Evolutionary conservation across 2,113 vertebrate species (phyloP).

Genomic region (Pseudorhombus dupliciocellatus): DNA sequence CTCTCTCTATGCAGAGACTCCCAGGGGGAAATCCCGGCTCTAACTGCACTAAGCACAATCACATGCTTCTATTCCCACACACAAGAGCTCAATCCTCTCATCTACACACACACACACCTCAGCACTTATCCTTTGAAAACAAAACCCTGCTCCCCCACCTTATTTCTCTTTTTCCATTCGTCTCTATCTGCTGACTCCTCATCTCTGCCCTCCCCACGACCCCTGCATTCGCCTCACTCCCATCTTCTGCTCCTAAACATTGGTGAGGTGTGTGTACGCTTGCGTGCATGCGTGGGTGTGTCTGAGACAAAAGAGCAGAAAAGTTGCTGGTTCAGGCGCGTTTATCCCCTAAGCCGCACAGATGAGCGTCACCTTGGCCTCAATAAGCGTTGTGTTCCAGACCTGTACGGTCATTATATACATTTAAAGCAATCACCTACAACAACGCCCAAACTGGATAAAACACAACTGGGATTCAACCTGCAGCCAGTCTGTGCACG

Average conservation of each 20-base stretch:
- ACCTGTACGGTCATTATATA: neutral
- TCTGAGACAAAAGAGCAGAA: neutral
- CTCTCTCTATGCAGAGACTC: slow-evolving; percentile 52
- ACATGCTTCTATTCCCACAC: slow-evolving; percentile 69
- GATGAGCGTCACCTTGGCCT: slow-evolving; percentile 7
- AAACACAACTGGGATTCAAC: neutral
- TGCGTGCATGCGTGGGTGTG: neutral
- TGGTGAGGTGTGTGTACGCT: neutral
- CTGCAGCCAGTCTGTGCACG: neutral
- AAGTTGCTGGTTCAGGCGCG: slow-evolving; percentile 22
- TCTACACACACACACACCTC: slow-evolving; percentile 13
- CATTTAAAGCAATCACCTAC: neutral
- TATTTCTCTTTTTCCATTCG: slow-evolving; percentile 45
- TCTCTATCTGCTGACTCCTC: slow-evolving; percentile 45
- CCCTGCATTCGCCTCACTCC: neutral
- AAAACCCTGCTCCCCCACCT: slow-evolving; percentile 37
- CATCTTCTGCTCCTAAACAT: neutral
- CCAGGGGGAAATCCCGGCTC: slow-evolving; percentile 58
- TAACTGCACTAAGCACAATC: slow-evolving; percentile 72
- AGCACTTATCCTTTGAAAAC: slow-evolving; percentile 33
- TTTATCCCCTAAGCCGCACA: neutral
- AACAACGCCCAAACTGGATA: neutral
- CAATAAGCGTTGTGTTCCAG: slow-evolving; percentile 17
- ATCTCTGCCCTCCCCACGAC: neutral
- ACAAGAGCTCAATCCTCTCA: slow-evolving; percentile 58